Evolutionary conservation across 2,888 invertebrate genomes (phyloP), one percentile per base, ranked within the genome.

Genomic region (Crepidodera aurea): DNA sequence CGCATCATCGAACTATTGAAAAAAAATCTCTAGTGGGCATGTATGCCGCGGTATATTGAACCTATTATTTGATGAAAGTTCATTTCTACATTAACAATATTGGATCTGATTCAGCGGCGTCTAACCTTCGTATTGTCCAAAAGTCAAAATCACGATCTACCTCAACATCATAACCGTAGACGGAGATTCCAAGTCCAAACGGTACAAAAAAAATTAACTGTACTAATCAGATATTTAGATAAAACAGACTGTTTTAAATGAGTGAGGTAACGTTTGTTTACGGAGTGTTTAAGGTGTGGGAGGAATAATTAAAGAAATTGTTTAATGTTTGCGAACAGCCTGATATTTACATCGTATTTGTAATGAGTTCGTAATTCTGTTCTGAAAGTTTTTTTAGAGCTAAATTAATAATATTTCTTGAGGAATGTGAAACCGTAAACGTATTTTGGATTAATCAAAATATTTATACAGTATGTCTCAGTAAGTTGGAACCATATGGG

Each of bases 111-210:
- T 19, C 44, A 13, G 15, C 22, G 8, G 12, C 39, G 5, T 44
- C 6, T 13, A 44, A 68, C 62, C 65, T 66, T 66, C 62, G 62
- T 48, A 64, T 42, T 66, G 64, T 65, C 56, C 63, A 64, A 65
- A 68, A 65, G 64, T 68, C 68, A 53, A 62, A 65, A 50, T 32
- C 50, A 32, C 15, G 27, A 32, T 29, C 50, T 50, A 50, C 29
- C 50, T 50, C 50, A 50, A 50, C 13, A 29, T n/a, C 10, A 13
- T 8, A 34, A 34, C 1, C 10, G 10, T 25, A 25, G 12, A 16
- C 22, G 12, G n/a, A 15, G 10, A 8, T 19, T 6, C 39, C 6
- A 40, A 48, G 48, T 22, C 12, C 27, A 48, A 48, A 22, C 16
- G 5, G 44, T 44, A 10, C n/a, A 16, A 44, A 44, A 44, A 44